These are phyloP conservation scores for Ptychoptera albimana DNA, from an alignment of 2,888 invertebrate genomes.

Conservation along the genomic window DNA sequence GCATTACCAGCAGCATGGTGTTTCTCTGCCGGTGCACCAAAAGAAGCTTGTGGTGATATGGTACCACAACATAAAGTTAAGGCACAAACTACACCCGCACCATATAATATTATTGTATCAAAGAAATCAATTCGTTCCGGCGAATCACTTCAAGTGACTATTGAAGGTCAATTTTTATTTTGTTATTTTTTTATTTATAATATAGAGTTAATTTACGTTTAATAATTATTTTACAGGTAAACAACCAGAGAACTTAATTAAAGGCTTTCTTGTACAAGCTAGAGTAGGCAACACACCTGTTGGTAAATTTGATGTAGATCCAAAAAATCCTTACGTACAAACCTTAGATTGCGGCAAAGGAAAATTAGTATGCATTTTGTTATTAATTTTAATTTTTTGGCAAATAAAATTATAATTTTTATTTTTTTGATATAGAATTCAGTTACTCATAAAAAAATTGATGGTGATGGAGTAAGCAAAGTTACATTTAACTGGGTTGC, in stretches of 20 bases:
- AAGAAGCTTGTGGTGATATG: conserved; percentile 46
- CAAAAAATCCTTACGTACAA: conserved; percentile 10
- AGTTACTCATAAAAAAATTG: conserved; percentile 50
- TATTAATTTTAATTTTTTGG: not conserved
- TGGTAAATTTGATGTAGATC: conserved; percentile 42
- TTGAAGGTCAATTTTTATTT: conserved; percentile 17
- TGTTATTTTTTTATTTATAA: conserved; percentile 5
- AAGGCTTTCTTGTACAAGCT: conserved; percentile 51
- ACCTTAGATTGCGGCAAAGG: conserved; percentile 5
- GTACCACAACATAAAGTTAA: conserved; percentile 47
- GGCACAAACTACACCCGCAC: conserved; percentile 35
- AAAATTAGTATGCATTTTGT: conserved; percentile 3
- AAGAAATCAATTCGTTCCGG: conserved; percentile 26
- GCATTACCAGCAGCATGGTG: conserved; percentile 16
- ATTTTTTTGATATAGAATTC: conserved; percentile 37
- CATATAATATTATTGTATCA: conserved; percentile 38
- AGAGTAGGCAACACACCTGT: conserved; percentile 42
- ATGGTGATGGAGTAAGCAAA: conserved; percentile 36
- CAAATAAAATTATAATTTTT: not conserved
- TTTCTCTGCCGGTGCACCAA: conserved; percentile 49
- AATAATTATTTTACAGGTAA: conserved; percentile 13
- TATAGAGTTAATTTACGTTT: conserved; percentile 3
- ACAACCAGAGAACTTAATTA: conserved; percentile 34
- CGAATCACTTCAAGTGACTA: conserved; percentile 30
- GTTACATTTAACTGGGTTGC: conserved; percentile 47